A percentile compares a stretch with the other conserved stretches of the same genome.
These are phyloP conservation scores for Calcarius lapponicus DNA, from an alignment of 2,797 vertebrate species.

Conservation along the genomic window DNA sequence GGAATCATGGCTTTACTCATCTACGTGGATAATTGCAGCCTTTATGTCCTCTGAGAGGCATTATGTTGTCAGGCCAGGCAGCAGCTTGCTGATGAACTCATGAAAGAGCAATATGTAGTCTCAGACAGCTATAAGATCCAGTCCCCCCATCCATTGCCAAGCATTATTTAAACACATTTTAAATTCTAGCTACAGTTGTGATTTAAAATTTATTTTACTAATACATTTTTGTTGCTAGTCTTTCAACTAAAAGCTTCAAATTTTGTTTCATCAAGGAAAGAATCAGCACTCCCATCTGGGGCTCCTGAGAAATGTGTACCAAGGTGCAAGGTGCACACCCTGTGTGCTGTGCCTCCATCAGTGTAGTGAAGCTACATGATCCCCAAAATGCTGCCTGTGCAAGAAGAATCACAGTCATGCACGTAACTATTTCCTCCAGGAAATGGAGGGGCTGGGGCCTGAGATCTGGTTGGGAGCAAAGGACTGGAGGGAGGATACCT, in stretches of 20 bases:
- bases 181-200: not conserved
- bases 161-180: not conserved
- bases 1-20: not conserved
- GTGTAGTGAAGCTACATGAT: not conserved
- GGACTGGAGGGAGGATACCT: not conserved
- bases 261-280: not conserved
- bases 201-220: not conserved
- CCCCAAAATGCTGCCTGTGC: not conserved
- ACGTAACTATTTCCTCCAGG: not conserved
- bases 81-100: not conserved
- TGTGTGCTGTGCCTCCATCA: not conserved
- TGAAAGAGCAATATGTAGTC: not conserved
- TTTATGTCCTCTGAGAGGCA: not conserved
- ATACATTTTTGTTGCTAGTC: not conserved
- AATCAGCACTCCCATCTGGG: not conserved
- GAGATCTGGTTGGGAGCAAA: not conserved
- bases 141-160: rapidly evolving
- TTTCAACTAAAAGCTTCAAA: not conserved
- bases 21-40: not conserved
- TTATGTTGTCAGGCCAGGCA: not conserved
- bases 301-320: not conserved
- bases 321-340: not conserved
- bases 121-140: not conserved
- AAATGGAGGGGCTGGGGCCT: not conserved
- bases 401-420: no score